Percentiles rank a stretch among this genome's conserved stretches.
Evolutionary conservation across 1,140 invertebrate species (phyloP).

Genomic region (Monochamus saltuarius): DNA sequence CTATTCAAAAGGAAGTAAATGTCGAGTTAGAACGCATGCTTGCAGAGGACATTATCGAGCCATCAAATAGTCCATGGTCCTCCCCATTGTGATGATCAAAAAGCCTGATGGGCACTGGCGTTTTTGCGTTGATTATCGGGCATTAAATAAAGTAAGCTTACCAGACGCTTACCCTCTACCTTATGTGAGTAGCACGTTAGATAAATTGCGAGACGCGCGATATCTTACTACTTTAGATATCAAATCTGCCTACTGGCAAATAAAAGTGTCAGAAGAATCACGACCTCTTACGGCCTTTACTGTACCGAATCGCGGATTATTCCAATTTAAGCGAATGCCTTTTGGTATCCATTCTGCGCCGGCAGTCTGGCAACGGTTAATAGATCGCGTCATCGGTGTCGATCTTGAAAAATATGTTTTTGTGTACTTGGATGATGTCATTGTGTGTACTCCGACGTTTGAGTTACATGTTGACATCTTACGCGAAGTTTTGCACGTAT

Average conservation of each 20-base stretch:
- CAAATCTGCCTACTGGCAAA: slow-evolving; percentile 49
- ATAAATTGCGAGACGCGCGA: slow-evolving; percentile 37
- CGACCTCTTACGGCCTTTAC: slow-evolving; percentile 52
- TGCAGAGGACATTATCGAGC: slow-evolving; percentile 31
- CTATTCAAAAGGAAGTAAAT: slow-evolving; percentile 13
- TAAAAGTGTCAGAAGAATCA: slow-evolving; percentile 44
- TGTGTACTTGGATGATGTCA: slow-evolving; percentile 46
- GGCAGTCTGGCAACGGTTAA: slow-evolving; percentile 26
- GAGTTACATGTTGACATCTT: slow-evolving; percentile 1
- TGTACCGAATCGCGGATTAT: slow-evolving; percentile 36
- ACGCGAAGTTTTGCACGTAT: not conserved
- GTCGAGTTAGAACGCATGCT: slow-evolving; percentile 34
- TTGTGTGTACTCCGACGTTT: slow-evolving; percentile 40
- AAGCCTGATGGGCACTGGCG: slow-evolving; percentile 54
- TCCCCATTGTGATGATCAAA: slow-evolving; percentile 51
- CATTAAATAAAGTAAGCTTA: slow-evolving; percentile 13
- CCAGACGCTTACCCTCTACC: slow-evolving; percentile 16
- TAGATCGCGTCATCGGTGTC: slow-evolving; percentile 24
- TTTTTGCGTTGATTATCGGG: slow-evolving; percentile 39
- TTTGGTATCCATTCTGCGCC: slow-evolving; percentile 51
- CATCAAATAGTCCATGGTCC: slow-evolving; percentile 42
- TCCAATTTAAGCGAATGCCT: slow-evolving; percentile 23
- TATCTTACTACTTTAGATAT: slow-evolving; percentile 44
- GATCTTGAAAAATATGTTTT: slow-evolving; percentile 27
- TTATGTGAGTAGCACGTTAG: slow-evolving; percentile 30